Percentiles rank a stretch among this genome's conserved stretches.
Evolutionary conservation across 2,113 vertebrate genomes (phyloP).

Genomic region (Columba livia): DNA sequence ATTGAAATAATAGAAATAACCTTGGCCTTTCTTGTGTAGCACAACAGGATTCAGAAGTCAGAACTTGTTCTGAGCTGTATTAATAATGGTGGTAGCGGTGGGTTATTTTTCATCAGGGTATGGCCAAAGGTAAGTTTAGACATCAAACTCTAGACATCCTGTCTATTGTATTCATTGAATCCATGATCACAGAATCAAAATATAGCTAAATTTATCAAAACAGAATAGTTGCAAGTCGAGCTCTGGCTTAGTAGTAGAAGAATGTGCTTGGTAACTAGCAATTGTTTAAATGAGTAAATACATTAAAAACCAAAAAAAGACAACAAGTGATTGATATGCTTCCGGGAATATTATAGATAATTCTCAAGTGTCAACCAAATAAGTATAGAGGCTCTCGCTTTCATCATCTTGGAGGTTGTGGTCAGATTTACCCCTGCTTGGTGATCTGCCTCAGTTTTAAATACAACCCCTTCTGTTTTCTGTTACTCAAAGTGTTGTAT

Average conservation of each 20-base stretch:
- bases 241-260: neutral
- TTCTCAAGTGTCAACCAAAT: neutral
- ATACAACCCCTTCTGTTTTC: neutral
- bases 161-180: neutral
- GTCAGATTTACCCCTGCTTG: neutral
- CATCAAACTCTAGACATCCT: neutral
- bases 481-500: neutral
- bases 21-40: neutral
- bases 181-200: neutral
- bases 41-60: neutral
- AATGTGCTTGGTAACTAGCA: rapidly evolving
- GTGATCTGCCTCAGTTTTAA: neutral
- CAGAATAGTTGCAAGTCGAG: neutral
- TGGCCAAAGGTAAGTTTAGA: neutral
- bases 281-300: neutral
- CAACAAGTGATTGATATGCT: neutral
- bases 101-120: neutral
- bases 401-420: rapidly evolving
- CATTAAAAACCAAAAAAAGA: neutral
- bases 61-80: rapidly evolving
- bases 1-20: neutral
- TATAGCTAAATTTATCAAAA: neutral
- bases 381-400: neutral
- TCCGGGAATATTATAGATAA: neutral
- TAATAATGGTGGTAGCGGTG: rapidly evolving